Conservation (phyloP, 1,140 invertebrate genomes). For the Cotesia glomerata region DNA sequence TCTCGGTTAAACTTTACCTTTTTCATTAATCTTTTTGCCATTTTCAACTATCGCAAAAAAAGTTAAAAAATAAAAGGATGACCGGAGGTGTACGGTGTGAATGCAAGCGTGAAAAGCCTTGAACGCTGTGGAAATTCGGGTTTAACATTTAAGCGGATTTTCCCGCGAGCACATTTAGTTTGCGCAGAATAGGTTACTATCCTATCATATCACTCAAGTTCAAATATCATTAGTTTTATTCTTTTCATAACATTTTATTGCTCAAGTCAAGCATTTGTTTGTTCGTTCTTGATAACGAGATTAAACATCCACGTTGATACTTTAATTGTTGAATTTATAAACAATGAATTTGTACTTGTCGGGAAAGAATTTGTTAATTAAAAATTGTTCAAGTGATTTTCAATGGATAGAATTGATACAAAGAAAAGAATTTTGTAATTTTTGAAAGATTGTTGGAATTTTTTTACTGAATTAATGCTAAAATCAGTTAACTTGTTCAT, state of each 20-base stretch:
- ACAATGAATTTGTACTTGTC: neutral
- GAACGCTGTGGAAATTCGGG: neutral
- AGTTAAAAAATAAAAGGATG: too few relatives aligned
- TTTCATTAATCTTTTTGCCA: neutral
- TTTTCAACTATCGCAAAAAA: too few relatives aligned
- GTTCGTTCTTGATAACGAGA: neutral
- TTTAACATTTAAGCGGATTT: slow-evolving; percentile 21
- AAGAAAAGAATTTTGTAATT: too few relatives aligned
- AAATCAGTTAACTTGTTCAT: too few relatives aligned
- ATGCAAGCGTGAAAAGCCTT: slow-evolving; percentile 9
- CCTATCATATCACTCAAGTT: neutral
- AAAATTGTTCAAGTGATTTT: too few relatives aligned
- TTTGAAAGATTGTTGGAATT: too few relatives aligned
- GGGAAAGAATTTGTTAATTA: too few relatives aligned
- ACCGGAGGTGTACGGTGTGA: too few relatives aligned
- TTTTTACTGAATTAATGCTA: too few relatives aligned
- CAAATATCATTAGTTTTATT: neutral
- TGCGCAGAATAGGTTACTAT: neutral
- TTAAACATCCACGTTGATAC: neutral
- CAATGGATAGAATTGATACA: too few relatives aligned
- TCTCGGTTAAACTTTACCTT: neutral
- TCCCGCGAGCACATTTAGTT: neutral
- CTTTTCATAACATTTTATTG: neutral
- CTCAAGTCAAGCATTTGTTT: neutral
- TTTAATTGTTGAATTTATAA: neutral